Percentiles rank a stretch among this genome's conserved stretches.
Evolutionary conservation across 2,797 vertebrate species (phyloP).

Genomic region (Oophaga sylvatica): DNA sequence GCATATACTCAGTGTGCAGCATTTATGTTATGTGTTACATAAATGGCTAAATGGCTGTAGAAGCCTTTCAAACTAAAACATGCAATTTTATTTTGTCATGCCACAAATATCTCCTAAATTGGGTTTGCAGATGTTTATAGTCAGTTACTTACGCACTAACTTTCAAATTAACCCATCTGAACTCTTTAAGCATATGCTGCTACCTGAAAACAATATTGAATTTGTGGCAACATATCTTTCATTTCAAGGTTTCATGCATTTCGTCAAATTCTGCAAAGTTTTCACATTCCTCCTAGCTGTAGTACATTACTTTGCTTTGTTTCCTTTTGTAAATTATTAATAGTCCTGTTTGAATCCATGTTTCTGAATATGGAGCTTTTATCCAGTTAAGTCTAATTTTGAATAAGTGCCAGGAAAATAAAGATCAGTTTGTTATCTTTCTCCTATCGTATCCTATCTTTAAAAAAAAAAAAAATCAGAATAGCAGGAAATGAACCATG

Average conservation of each 20-base stretch:
- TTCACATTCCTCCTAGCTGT: neutral
- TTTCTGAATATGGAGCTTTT: constrained; percentile 26
- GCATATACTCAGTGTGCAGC: too few relatives aligned
- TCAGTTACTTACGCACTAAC: too few relatives aligned
- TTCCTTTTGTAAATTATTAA: constrained; percentile 43
- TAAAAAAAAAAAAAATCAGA: constrained; percentile 19
- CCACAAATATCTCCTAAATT: too few relatives aligned
- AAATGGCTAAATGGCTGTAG: too few relatives aligned
- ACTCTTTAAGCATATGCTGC: neutral
- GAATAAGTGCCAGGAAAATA: constrained; percentile 38
- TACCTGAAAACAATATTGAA: neutral
- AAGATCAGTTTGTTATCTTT: constrained; percentile 27
- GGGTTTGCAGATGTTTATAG: too few relatives aligned
- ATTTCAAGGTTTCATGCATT: neutral
- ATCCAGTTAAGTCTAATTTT: constrained; percentile 38
- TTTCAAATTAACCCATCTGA: neutral
- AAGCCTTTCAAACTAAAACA: too few relatives aligned
- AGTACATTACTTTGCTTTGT: constrained; percentile 30
- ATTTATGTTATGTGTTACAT: too few relatives aligned
- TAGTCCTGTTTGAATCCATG: constrained; percentile 4
- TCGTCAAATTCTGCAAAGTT: neutral
- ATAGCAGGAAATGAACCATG: constrained; percentile 3
- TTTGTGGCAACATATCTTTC: neutral
- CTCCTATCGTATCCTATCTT: neutral
- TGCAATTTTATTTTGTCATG: too few relatives aligned